Conservation (phyloP, 2,113 vertebrate genomes). For the Forbesichthys papilliferus region DNA sequence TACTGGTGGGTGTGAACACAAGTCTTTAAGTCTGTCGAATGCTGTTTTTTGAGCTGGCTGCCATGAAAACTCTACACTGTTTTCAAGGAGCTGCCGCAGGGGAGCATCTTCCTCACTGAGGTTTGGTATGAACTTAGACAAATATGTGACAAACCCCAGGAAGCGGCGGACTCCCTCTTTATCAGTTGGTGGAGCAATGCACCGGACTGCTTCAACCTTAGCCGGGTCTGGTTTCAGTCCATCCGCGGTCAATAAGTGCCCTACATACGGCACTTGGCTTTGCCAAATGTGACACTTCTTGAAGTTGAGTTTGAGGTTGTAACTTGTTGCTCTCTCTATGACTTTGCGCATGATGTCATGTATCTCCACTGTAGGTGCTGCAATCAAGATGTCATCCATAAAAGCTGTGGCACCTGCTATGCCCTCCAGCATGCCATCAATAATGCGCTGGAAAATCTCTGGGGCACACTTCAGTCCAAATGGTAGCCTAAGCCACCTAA, state of each 20-base stretch:
- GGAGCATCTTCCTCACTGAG: not conserved
- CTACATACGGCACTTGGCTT: not conserved
- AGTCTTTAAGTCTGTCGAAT: not conserved
- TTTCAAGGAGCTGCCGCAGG: not conserved
- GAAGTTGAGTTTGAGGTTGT: slow-evolving; percentile 13
- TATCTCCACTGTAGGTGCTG: slow-evolving; percentile 9
- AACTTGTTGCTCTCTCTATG: slow-evolving; percentile 19
- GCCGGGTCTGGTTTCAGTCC: slow-evolving; percentile 27
- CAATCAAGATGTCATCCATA: slow-evolving; percentile 23
- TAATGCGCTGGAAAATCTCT: slow-evolving; percentile 5
- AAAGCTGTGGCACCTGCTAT: slow-evolving; percentile 5
- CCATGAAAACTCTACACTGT: not conserved
- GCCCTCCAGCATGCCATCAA: slow-evolving; percentile 22
- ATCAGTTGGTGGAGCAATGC: not conserved
- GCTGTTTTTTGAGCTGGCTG: not conserved
- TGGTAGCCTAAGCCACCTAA: too few relatives aligned
- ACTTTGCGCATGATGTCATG: slow-evolving; percentile 16
- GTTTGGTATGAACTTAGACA: not conserved
- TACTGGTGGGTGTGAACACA: not conserved
- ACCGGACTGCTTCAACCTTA: not conserved
- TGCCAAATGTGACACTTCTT: slow-evolving; percentile 15
- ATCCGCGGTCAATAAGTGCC: slow-evolving; percentile 23
- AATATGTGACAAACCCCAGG: not conserved
- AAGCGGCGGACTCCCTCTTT: not conserved
- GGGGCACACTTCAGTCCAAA: too few relatives aligned